Evolutionary conservation across 1,140 invertebrate genomes (phyloP), one percentile per base, ranked within the genome.

Genomic region (Eriosoma lanigerum): DNA sequence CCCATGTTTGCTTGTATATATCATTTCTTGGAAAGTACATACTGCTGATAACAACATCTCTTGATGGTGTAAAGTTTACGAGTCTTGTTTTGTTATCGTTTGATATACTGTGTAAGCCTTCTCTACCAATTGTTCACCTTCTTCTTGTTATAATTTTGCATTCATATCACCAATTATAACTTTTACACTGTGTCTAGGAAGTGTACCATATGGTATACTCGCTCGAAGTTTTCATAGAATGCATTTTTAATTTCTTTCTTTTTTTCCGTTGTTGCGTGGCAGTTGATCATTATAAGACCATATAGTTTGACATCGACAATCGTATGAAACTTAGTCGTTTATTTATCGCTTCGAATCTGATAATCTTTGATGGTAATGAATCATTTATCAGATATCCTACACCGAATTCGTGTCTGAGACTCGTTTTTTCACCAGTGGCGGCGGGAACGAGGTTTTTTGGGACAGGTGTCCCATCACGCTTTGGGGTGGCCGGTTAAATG

Each of bases 211-310:
- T 56, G n/a, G n/a, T n/a, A n/a, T n/a, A 60, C 13, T 60, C 24
- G 24, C 12, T 60, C 24, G 13, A 60, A 12, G 24, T 1, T 5
- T 60, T 60, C 24, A 60, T 60, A 60, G n/a, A 56, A 24, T 56
- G 3, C 54, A 3, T 56, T 56, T 8, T 56, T 56, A 56, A 56
- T n/a, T 56, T 60, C 56, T 26, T 60, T 13, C 56, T 60, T 12
- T 29, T 60, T 60, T 60, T 60, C 24, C 56, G 21, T 60, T 3
- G 24, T 21, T 60, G 24, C 56, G 13, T 60, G 24, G 24, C 56
- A 60, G 12, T 60, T 60, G 24, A 60, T 60, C 26, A 60, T 60
- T 60, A 60, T 60, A 15, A 56, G 54, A 15, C 26, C 56, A 60
- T 60, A 56, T n/a, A n/a, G 54, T 2, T 56, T 12, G n/a, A 9